These are phyloP conservation scores for Hemiscyllium ocellatum DNA, from an alignment of 2,113 vertebrate species.

Conservation along the genomic window DNA sequence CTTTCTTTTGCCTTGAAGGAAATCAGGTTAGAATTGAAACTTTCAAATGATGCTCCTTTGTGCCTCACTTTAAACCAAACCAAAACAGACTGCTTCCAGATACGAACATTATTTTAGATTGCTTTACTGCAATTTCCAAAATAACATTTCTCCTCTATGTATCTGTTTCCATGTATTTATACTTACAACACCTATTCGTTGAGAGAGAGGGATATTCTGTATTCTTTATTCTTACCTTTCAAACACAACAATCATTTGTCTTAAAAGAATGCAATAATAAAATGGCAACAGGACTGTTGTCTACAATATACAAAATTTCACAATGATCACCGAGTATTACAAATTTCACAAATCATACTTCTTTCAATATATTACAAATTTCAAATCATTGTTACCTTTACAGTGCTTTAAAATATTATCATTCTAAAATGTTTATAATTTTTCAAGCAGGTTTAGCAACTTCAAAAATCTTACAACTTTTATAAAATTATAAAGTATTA, in stretches of 20 bases:
- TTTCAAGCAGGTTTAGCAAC: no score
- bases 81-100: neutral
- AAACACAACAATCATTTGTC: neutral
- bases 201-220: neutral
- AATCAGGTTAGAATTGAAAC: neutral
- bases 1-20: neutral
- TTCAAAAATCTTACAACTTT: no score
- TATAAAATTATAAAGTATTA: no score
- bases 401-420: no score
- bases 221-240: neutral
- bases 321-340: no score
- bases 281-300: neutral
- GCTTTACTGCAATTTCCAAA: neutral
- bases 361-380: no score
- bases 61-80: neutral
- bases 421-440: no score
- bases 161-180: no score
- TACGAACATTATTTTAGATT: neutral
- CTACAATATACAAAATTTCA: no score
- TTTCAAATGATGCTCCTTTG: neutral
- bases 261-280: neutral
- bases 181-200: neutral
- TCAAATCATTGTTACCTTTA: no score
- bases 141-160: neutral
- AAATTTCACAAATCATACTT: no score